Evolutionary conservation across 2,113 vertebrate species (phyloP).

Genomic region (Xiphorhynchus elegans): DNA sequence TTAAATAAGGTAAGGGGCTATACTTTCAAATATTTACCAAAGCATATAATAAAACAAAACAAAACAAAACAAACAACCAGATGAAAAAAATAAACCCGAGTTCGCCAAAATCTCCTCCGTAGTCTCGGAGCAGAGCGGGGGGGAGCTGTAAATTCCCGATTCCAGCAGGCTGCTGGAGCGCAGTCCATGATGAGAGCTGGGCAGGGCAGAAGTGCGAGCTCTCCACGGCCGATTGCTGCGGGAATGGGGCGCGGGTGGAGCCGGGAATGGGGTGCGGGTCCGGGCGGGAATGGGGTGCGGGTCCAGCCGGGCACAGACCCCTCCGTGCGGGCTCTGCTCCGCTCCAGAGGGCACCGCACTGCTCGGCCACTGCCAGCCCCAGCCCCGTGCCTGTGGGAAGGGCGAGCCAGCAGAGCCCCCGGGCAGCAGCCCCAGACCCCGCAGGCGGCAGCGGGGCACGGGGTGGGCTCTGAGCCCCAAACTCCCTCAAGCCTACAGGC

Average conservation of each 20-base stretch:
- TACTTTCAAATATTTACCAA: background rate
- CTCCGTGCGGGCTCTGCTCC: background rate
- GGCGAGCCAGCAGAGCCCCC: background rate
- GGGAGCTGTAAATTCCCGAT: background rate
- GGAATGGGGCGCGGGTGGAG: background rate
- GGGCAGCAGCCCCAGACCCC: accelerated
- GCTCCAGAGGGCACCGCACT: background rate
- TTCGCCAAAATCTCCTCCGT: accelerated
- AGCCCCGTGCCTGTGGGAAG: accelerated
- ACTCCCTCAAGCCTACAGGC: background rate
- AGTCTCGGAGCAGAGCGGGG: background rate
- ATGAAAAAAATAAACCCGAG: background rate
- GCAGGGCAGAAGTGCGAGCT: background rate
- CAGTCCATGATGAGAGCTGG: background rate
- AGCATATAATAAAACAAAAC: background rate
- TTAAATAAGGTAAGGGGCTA: background rate
- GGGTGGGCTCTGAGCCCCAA: background rate
- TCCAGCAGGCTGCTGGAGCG: background rate
- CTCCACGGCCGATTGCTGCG: background rate
- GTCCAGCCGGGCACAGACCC: background rate
- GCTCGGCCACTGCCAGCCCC: background rate
- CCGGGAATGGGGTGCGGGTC: too few relatives aligned
- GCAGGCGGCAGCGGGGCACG: background rate
- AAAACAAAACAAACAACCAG: too few relatives aligned
- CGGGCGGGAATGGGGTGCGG: too few relatives aligned